Base-by-base conservation (phyloP, 1,140 invertebrate species). In the Papilio glaucus region DNA sequence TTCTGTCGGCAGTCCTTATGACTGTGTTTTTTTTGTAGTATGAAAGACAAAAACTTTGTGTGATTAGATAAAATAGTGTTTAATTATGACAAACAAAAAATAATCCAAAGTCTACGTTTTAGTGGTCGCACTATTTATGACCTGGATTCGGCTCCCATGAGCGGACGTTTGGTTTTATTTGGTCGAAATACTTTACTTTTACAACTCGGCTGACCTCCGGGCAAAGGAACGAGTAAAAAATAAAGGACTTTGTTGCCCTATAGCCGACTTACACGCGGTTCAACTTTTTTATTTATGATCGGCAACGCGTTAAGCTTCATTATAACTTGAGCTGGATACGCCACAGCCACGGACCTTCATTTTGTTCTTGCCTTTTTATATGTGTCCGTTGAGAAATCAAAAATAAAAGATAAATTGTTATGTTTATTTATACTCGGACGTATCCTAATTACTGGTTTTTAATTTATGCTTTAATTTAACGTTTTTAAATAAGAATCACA, bases 201-300 rank as follows among this genome's bases (percentile, higher is more conserved):
- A 89, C 84, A 85, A 85, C 81, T 76, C 79, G 77, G 18, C 80
- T 88, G 86, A 87, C 88, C 88, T 90, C 84, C 77, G 77, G 73
- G 71, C 75, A 74, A 76, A 74, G 75, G 72, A 68, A 78, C 72
- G 75, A 85, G 73, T 74, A 84, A 82, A 80, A 83, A 89, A 78
- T 77, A 78, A 83, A 78, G 75, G 75, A 76, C 74, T 69, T 49
- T 69, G 67, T 49, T 69, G 41, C 42, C 67, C 67, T 69, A 37
- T 69, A 69, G 67, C 79, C 78, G 75, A 74, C 80, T 77, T 76
- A 77, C 67, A 69, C 78, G 79, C 57, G 75, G 76, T 73, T 80
- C 76, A 72, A 75, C 63, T 73, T 77, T 77, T 83, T 79, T 81
- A 75, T 75, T 70, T 69, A 49, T 26, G 67, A 53, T 69, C 67